A percentile compares a stretch with the other conserved stretches of the same genome.
These are phyloP conservation scores for Zosterops lateralis DNA, from an alignment of 2,113 vertebrate species.

Conservation along the genomic window DNA sequence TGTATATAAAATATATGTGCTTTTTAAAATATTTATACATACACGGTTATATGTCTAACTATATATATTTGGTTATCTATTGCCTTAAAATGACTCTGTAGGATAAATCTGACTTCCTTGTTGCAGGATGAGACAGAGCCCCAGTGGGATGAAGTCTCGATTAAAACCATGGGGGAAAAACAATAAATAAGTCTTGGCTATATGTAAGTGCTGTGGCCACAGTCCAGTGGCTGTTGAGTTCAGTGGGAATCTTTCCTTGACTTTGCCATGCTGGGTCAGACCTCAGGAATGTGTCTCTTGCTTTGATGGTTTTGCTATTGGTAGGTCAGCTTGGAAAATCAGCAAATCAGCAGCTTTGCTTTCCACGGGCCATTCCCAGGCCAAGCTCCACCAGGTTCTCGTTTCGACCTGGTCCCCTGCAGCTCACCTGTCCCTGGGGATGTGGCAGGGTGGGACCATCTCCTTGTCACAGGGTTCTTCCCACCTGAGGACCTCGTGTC, in stretches of 20 bases:
- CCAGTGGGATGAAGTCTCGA: background rate
- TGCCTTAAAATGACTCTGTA: background rate
- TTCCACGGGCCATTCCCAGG: background rate
- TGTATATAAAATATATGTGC: background rate
- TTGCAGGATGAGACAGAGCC: conserved; percentile 17
- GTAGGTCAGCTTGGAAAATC: background rate
- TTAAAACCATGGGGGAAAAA: background rate
- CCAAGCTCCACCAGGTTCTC: background rate
- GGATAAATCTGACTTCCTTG: conserved; percentile 9
- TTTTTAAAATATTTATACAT: background rate
- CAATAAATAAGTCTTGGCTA: background rate
- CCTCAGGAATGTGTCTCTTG: conserved; percentile 24
- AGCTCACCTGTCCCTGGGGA: background rate
- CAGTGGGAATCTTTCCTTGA: conserved; percentile 6
- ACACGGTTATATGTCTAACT: background rate
- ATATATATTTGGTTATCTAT: background rate
- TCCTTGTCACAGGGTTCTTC: background rate
- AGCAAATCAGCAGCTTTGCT: background rate
- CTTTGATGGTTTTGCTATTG: conserved; percentile 38
- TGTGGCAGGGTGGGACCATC: background rate
- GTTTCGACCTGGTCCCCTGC: accelerated
- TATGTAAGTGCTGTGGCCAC: background rate
- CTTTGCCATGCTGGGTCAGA: background rate
- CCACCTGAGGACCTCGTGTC: background rate
- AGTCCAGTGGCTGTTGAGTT: background rate